Percentiles rank a stretch among this genome's conserved stretches.
These are phyloP conservation scores for Microtus richardsoni DNA, from an alignment of 2,113 vertebrate species.

Conservation along the genomic window DNA sequence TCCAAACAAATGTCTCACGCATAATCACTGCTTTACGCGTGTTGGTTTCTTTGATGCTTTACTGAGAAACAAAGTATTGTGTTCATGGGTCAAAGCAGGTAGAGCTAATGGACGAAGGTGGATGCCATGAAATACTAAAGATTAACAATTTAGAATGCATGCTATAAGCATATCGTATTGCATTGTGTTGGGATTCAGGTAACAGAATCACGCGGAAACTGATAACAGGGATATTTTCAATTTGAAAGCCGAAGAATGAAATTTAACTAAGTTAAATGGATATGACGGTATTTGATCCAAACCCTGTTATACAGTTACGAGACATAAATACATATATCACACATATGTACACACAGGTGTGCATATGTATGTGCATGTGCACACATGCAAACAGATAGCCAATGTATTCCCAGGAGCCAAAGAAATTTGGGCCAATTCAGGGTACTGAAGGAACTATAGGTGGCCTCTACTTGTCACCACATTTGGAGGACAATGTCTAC, in stretches of 20 bases:
- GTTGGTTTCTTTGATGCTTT: not conserved
- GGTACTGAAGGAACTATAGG: not conserved
- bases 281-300: not conserved
- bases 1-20: not conserved
- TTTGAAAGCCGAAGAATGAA: not conserved
- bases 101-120: not conserved
- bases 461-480: not conserved
- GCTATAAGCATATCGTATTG: not conserved
- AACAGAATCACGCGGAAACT: not conserved
- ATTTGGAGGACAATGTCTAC: not conserved
- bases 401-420: not conserved
- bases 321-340: not conserved
- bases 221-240: not conserved
- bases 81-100: not conserved
- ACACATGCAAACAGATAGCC: not conserved
- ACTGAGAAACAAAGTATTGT: not conserved
- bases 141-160: not conserved
- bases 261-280: constrained; percentile 11
- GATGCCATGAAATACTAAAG: not conserved
- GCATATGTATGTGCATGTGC: not conserved
- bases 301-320: not conserved
- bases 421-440: not conserved
- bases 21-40: not conserved
- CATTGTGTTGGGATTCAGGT: not conserved
- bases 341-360: not conserved